Evolutionary conservation across 2,113 vertebrate genomes (phyloP).

Genomic region (Colossoma macropomum): DNA sequence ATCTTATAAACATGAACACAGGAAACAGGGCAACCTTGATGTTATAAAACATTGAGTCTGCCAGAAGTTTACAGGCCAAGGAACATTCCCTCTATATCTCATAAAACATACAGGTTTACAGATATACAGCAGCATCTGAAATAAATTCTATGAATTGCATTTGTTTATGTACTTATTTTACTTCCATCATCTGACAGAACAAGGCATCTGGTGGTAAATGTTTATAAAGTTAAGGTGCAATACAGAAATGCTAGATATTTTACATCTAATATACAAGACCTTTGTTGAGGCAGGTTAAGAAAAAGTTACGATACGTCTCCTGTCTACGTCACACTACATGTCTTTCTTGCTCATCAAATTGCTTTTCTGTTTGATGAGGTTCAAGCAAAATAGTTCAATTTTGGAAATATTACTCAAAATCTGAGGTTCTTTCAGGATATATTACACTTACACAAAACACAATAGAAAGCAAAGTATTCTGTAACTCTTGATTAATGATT

Average conservation of each 20-base stretch:
- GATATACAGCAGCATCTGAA: constrained; percentile 78
- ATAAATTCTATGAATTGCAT: constrained; percentile 61
- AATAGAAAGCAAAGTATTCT: neutral
- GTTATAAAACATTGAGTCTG: constrained; percentile 63
- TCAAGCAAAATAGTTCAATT: neutral
- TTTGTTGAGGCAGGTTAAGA: constrained; percentile 59
- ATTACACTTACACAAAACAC: neutral
- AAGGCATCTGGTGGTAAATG: constrained; percentile 78
- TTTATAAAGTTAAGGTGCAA: constrained; percentile 81
- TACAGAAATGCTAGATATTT: constrained; percentile 67
- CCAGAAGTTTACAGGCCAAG: constrained; percentile 58
- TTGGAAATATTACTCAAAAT: constrained; percentile 15
- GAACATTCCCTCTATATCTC: constrained; percentile 67
- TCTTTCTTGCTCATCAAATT: constrained; percentile 36
- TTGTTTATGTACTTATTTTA: constrained; percentile 55
- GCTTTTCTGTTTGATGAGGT: neutral
- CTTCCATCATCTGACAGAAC: constrained; percentile 69
- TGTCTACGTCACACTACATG: constrained; percentile 45
- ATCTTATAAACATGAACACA: constrained; percentile 68
- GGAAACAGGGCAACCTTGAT: constrained; percentile 53
- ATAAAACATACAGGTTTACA: constrained; percentile 76
- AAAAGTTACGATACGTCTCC: constrained; percentile 47
- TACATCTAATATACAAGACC: constrained; percentile 69
- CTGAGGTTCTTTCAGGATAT: constrained; percentile 1
- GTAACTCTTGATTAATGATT: constrained; percentile 13